Percentiles rank a stretch among this genome's conserved stretches.
phyloP scores from a whole-genome alignment of 1,140 invertebrate species.

The Drosophila orosa region DNA sequence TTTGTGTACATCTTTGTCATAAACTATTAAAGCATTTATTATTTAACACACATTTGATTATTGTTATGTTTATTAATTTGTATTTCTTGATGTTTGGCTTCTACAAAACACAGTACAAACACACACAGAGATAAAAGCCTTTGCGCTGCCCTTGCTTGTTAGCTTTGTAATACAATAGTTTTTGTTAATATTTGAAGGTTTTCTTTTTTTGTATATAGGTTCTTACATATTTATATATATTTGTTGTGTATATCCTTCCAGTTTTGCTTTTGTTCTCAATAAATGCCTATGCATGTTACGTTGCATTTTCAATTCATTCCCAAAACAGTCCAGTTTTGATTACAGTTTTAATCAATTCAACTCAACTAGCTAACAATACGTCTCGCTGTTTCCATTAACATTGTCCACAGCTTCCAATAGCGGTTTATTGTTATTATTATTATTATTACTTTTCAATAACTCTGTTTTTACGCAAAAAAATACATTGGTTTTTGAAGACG shows the following conservation, averaged over 20 bases:
- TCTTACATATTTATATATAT: constrained; percentile 31
- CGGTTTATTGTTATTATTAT: background rate
- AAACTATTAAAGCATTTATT: constrained; percentile 76
- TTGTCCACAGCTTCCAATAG: constrained; percentile 51
- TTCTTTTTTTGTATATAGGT: constrained; percentile 42
- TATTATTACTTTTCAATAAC: constrained; percentile 30
- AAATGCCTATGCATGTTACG: constrained; percentile 67
- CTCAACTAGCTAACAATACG: constrained; percentile 67
- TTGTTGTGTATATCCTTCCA: constrained; percentile 46
- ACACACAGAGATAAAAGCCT: constrained; percentile 68
- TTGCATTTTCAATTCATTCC: constrained; percentile 64
- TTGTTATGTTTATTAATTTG: constrained; percentile 67
- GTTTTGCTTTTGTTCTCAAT: constrained; percentile 55
- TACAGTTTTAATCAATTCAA: constrained; percentile 52
- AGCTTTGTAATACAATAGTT: constrained; percentile 64
- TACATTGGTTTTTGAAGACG: constrained; percentile 64
- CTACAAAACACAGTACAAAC: constrained; percentile 66
- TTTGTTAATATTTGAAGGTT: constrained; percentile 21
- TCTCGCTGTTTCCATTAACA: constrained; percentile 55
- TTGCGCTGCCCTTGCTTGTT: constrained; percentile 67
- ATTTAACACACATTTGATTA: constrained; percentile 69
- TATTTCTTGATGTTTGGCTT: constrained; percentile 60
- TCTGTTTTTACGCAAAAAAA: constrained; percentile 37
- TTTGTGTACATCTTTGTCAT: constrained; percentile 50
- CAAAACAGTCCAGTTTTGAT: constrained; percentile 48